Percentiles rank a stretch among this genome's conserved stretches.
Conservation (phyloP, 1,140 invertebrate species). For the Cydia amplana region DNA sequence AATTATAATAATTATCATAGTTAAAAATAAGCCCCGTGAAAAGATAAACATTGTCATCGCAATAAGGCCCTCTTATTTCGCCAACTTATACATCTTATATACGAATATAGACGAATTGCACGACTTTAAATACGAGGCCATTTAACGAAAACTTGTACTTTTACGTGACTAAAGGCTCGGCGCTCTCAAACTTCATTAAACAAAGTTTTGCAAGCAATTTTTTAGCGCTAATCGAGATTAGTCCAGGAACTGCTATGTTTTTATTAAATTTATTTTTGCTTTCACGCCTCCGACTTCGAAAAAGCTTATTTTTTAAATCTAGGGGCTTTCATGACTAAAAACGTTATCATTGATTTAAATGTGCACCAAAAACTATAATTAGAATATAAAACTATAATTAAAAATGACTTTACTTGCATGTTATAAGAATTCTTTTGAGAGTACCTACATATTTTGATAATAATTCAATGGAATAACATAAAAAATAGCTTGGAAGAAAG, state of each 20-base stretch:
- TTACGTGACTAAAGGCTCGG: slow-evolving; percentile 24
- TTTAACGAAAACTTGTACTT: slow-evolving; percentile 20
- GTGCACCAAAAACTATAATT: too few species aligned
- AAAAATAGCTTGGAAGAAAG: too few species aligned
- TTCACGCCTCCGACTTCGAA: background rate
- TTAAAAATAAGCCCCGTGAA: background rate
- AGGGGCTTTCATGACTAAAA: background rate
- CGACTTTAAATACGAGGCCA: background rate
- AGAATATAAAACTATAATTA: too few species aligned
- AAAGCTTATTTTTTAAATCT: slow-evolving; percentile 10
- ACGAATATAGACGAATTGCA: background rate
- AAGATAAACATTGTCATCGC: background rate
- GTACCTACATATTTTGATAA: too few species aligned
- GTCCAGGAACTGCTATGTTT: slow-evolving; percentile 17
- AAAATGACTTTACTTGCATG: too few species aligned
- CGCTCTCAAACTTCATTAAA: slow-evolving; percentile 24
- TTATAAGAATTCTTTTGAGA: too few species aligned
- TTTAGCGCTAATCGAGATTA: slow-evolving; percentile 25
- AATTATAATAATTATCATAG: too few species aligned
- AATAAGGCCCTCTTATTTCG: too few species aligned
- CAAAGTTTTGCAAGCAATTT: slow-evolving; percentile 28
- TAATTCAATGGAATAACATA: too few species aligned
- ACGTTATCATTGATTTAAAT: too few species aligned
- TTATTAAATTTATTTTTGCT: slow-evolving; percentile 7
- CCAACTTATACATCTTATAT: too few species aligned